Base-by-base conservation (phyloP, 2,113 vertebrate species). In the Neogobius melanostomus region DNA sequence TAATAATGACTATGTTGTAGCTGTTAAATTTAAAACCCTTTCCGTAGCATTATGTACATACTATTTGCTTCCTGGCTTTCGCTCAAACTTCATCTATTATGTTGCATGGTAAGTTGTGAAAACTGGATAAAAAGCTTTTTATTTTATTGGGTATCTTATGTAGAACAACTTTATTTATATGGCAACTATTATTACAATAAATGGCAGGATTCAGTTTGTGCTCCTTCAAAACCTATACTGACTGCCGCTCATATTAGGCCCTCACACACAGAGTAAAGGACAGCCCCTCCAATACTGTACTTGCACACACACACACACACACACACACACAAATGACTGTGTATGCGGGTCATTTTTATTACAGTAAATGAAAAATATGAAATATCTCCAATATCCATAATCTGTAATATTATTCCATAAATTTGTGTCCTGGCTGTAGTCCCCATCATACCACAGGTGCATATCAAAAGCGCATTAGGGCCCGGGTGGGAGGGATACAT, bases 361-460 rank as follows among this genome's bases (percentile, higher is more conserved):
- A 69, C 84, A 81, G 74, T 87, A 87, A 92, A 88, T 89, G 60
- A 90, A 87, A 85, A 83, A 77, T 82, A 89, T 77, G 69, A 90
- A 89, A 91, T 84, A 90, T 77, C 75, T 86, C 84, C 77, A 88
- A 89, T 90, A 90, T 91, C 82, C 84, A 81, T 90, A 91, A 91
- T 88, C 79, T 43, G 54, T 75, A 75, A 90, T 90, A 90, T 89
- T 89, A 90, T 86, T 75, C 85, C 88, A 89, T 90, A 83, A 90
- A 90, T 91, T 85, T 85, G 81, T 87, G 85, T 88, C 84, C 71
- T 63, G 79, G 87, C 69, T 88, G 80, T 72, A 61, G 79, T 79
- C 72, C 85, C 80, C 79, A 75, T 88, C 77, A 82, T 91, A 85
- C 88, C 80, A 78, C 82, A 89, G 85, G 84, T 91, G 79, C 68